Base-by-base conservation (phyloP, 2,113 vertebrate genomes). In the Progne subis region DNA sequence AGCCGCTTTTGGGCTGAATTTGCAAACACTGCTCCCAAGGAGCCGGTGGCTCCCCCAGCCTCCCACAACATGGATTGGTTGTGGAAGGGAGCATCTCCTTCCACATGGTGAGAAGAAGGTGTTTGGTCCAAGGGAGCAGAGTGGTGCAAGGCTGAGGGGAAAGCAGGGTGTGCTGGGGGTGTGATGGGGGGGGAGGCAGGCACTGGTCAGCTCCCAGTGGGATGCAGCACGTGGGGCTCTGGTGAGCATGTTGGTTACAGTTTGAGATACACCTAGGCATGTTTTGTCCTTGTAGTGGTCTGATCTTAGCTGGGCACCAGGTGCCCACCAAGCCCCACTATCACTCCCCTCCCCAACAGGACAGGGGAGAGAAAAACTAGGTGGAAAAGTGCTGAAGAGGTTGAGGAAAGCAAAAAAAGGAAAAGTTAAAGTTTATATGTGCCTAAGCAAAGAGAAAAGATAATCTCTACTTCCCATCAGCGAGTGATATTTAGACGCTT, bases 221-320 rank as follows among this genome's bases (percentile, higher is more conserved):
- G 24, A 17, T 5, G 9, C 41, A 47, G 56, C 14, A 2, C 0
- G 0, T 31, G 56, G 4, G 9, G 18, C 44, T 71, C 6, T 6
- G 8, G 11, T 37, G 29, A n/a, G 14, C 17, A 5, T 4, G n/a
- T 9, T 59, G 52, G 31, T 8, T 69, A 8, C 43, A 37, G 19
- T 82, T 28, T 1, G 6, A 65, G 14, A 64, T 24, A 47, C 1
- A 1, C 31, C 6, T 8, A 12, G 8, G 8, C 25, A 8, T 7
- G n/a, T n/a, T n/a, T n/a, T n/a, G n/a, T n/a, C n/a, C n/a, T n/a
- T n/a, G n/a, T n/a, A n/a, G n/a, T n/a, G n/a, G n/a, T n/a, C n/a
- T n/a, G n/a, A n/a, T n/a, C n/a, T n/a, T n/a, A n/a, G n/a, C n/a
- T n/a, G n/a, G n/a, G n/a, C n/a, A n/a, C n/a, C n/a, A n/a, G n/a